Percentiles rank a stretch among this genome's conserved stretches.
Conservation (phyloP, 2,113 vertebrate genomes). For the Scophthalmus maximus region DNA sequence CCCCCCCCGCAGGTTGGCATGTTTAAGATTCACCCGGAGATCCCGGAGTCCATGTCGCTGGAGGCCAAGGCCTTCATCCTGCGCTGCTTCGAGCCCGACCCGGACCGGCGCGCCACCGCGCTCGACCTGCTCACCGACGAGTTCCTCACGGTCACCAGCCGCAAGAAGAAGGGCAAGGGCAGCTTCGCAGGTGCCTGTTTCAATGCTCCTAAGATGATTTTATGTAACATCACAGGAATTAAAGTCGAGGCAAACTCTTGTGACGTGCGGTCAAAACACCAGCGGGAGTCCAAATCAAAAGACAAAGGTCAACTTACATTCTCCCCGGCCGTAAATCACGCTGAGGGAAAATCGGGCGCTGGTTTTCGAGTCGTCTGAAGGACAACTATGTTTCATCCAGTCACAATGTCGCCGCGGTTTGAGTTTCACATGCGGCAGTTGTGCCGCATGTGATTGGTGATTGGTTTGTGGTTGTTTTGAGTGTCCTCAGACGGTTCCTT, state of each 20-base stretch:
- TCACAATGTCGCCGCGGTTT: background rate
- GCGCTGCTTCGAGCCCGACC: conserved; percentile 96
- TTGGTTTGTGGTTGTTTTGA: background rate
- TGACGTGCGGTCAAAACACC: too few species aligned
- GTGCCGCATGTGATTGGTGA: too few species aligned
- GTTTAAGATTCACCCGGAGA: conserved; percentile 99
- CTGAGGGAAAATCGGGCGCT: too few species aligned
- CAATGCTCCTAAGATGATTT: too few species aligned
- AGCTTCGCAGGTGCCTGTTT: conserved; percentile 86
- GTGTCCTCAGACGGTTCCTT: background rate
- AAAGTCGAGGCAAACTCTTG: too few species aligned
- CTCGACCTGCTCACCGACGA: conserved; percentile 92
- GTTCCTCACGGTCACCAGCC: conserved; percentile 97
- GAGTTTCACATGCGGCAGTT: background rate
- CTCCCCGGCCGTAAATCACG: too few species aligned
- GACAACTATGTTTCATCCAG: background rate
- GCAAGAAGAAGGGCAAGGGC: conserved; percentile 90
- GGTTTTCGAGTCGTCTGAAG: too few species aligned
- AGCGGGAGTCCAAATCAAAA: too few species aligned
- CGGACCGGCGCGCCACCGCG: conserved; percentile 90
- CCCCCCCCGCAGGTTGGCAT: conserved; percentile 89
- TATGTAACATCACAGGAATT: too few species aligned
- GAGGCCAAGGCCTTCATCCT: conserved; percentile 97
- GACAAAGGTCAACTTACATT: too few species aligned
- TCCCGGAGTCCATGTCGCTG: conserved; percentile 96